These are phyloP conservation scores for Drosophila falleni DNA, from an alignment of 2,888 invertebrate genomes.

Conservation along the genomic window DNA sequence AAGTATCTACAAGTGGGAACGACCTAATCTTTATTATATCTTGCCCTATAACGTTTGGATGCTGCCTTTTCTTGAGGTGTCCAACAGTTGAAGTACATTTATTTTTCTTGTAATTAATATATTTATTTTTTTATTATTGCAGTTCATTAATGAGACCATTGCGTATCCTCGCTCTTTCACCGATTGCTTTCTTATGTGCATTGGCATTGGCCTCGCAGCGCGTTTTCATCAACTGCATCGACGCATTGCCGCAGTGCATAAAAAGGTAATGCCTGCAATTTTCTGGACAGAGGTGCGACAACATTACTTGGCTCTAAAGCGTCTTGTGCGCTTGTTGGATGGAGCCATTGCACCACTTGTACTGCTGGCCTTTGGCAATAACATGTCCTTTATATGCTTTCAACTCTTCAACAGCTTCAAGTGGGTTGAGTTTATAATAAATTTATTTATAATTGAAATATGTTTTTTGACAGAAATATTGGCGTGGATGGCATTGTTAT, in stretches of 20 bases:
- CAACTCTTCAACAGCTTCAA: slow-evolving; percentile 88
- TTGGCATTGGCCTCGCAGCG: slow-evolving; percentile 89
- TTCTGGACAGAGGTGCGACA: slow-evolving; percentile 89
- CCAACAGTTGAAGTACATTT: neutral
- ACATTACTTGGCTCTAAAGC: slow-evolving; percentile 89
- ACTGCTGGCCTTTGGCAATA: slow-evolving; percentile 89
- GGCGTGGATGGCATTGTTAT: slow-evolving; percentile 84
- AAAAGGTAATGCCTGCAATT: slow-evolving; percentile 83
- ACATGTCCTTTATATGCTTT: slow-evolving; percentile 91
- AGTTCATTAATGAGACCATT: slow-evolving; percentile 85
- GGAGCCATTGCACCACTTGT: slow-evolving; percentile 88
- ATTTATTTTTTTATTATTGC: neutral
- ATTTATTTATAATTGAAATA: neutral
- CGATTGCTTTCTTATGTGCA: slow-evolving; percentile 89
- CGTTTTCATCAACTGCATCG: slow-evolving; percentile 88
- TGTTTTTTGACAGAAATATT: slow-evolving; percentile 69
- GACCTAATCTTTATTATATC: slow-evolving; percentile 74
- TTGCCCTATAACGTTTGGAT: slow-evolving; percentile 73
- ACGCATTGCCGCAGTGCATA: slow-evolving; percentile 85
- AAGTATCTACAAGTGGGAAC: slow-evolving; percentile 78
- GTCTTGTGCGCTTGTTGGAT: slow-evolving; percentile 88
- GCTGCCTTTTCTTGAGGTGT: slow-evolving; percentile 81
- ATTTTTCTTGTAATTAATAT: neutral
- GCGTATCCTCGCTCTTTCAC: slow-evolving; percentile 91
- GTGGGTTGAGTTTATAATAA: slow-evolving; percentile 58